Conservation (phyloP, 2,113 vertebrate genomes). For the Lophochroa leadbeateri region DNA sequence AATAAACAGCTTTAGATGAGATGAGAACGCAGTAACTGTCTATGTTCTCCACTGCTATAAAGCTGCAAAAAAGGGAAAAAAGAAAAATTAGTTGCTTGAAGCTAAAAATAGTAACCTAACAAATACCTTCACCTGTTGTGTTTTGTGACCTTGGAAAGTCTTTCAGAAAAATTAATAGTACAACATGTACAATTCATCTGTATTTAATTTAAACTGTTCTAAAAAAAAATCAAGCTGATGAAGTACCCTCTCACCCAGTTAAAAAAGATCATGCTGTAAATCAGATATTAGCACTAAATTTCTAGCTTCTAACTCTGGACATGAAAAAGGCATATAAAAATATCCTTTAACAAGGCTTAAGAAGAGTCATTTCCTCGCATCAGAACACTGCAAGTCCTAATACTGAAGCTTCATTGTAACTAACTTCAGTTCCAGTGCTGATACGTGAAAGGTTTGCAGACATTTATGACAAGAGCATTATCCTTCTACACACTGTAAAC, state of each 20-base stretch:
- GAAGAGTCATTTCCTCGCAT: neutral
- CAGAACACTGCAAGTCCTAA: neutral
- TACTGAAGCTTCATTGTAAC: neutral
- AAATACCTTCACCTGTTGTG: neutral
- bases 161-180: neutral
- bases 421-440: neutral
- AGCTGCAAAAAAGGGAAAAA: slow-evolving; percentile 71
- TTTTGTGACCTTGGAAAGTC: neutral
- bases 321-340: neutral
- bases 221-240: neutral
- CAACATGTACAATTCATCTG: neutral
- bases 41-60: slow-evolving; percentile 92
- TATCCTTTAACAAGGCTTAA: neutral
- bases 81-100: neutral
- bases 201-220: neutral
- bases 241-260: neutral
- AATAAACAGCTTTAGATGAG: slow-evolving; percentile 95
- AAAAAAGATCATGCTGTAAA: neutral
- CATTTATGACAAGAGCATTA: neutral
- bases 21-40: slow-evolving; percentile 95
- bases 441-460: neutral
- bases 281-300: neutral
- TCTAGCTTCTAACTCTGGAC: neutral
- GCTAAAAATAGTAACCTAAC: neutral
- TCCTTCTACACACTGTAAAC: neutral